Evolutionary conservation across 1,140 invertebrate genomes (phyloP).

Genomic region (Conus betulinus): DNA sequence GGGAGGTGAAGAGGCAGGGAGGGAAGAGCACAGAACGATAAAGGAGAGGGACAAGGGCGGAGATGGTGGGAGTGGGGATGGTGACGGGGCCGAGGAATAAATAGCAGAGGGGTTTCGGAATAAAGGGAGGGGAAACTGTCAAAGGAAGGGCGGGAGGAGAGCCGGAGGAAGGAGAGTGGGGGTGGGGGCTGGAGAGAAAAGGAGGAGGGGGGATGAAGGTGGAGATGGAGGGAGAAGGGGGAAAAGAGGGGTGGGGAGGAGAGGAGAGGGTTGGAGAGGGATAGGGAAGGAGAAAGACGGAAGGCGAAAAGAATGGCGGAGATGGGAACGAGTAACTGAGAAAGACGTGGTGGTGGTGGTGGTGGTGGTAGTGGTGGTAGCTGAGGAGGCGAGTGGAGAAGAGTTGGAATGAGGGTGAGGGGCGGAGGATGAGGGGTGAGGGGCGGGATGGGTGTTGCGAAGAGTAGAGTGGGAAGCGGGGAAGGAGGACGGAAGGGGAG

Average conservation of each 20-base stretch:
- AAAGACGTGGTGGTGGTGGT: too few species aligned
- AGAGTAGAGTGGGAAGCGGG: not conserved
- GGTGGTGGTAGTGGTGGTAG: too few species aligned
- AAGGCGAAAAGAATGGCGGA: too few species aligned
- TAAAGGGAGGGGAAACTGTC: slow-evolving; percentile 6
- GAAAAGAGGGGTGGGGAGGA: not conserved
- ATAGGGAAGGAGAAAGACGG: too few species aligned
- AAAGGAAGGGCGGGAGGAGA: not conserved
- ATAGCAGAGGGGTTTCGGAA: not conserved
- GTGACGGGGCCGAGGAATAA: not conserved
- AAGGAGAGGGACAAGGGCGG: not conserved
- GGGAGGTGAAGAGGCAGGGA: too few species aligned
- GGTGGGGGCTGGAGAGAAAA: not conserved
- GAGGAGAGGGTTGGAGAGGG: not conserved
- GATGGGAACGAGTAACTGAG: too few species aligned
- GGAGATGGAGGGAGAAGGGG: not conserved
- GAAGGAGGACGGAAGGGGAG: not conserved
- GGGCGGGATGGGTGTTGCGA: not conserved
- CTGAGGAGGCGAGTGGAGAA: too few species aligned
- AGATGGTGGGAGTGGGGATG: not conserved
- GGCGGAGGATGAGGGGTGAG: not conserved
- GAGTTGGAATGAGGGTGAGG: not conserved
- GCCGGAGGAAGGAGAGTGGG: not conserved
- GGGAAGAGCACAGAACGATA: too few species aligned
- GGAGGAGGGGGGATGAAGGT: not conserved